Evolutionary conservation across 1,140 invertebrate genomes (phyloP).

Genomic region (Tetramorium simillimum): DNA sequence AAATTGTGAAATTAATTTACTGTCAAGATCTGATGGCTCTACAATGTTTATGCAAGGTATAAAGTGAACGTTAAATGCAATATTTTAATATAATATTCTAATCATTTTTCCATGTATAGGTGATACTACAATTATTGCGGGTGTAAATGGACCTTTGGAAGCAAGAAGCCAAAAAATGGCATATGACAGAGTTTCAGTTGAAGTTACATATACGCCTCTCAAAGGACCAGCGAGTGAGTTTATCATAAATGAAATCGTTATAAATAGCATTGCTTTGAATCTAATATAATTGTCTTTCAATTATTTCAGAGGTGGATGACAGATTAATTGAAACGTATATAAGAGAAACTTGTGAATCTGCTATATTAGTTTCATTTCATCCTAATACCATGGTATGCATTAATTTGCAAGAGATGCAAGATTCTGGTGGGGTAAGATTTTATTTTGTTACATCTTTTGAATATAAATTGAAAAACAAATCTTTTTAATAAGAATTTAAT

Average conservation of each 20-base stretch:
- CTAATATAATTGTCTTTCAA: slow-evolving; percentile 44
- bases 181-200: slow-evolving; percentile 92
- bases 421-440: slow-evolving; percentile 91
- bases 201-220: slow-evolving; percentile 92
- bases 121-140: slow-evolving; percentile 91
- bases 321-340: slow-evolving; percentile 92
- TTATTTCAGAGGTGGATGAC: slow-evolving; percentile 88
- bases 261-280: neutral
- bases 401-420: slow-evolving; percentile 94
- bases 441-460: slow-evolving; percentile 10
- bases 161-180: slow-evolving; percentile 91
- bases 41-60: slow-evolving; percentile 90
- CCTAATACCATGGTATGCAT: slow-evolving; percentile 92
- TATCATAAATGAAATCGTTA: neutral
- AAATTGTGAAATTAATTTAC: slow-evolving; percentile 89
- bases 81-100: neutral
- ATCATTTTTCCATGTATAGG: slow-evolving; percentile 86
- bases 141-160: slow-evolving; percentile 94
- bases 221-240: slow-evolving; percentile 90
- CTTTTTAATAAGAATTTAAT: neutral
- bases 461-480: slow-evolving; percentile 10
- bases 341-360: slow-evolving; percentile 91
- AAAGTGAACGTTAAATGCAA: neutral
- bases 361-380: slow-evolving; percentile 89
- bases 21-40: slow-evolving; percentile 91